A percentile compares a stretch with the other conserved stretches of the same genome.
phyloP scores from a whole-genome alignment of 2,888 invertebrate species.

The Calameuta idolon region DNA sequence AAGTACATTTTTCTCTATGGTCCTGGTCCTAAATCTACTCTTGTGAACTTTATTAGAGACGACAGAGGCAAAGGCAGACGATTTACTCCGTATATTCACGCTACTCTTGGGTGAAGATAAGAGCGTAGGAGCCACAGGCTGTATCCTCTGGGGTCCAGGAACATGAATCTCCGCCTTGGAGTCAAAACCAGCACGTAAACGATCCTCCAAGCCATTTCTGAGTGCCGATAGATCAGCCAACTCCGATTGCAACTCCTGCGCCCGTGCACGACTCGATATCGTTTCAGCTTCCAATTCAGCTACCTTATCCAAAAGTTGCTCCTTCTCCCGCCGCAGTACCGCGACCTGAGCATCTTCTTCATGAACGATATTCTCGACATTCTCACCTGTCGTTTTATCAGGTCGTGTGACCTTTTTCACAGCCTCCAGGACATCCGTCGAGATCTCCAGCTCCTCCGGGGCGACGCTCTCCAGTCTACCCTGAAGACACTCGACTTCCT shows the following conservation, averaged over 20 bases:
- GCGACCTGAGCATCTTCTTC: constrained; percentile 70
- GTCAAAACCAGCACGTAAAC: constrained; percentile 56
- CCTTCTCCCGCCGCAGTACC: constrained; percentile 78
- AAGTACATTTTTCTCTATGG: constrained; percentile 63
- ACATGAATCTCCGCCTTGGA: constrained; percentile 43
- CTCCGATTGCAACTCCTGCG: constrained; percentile 75
- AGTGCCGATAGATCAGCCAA: constrained; percentile 70
- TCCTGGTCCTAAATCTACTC: constrained; percentile 63
- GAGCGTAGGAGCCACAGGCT: constrained; percentile 41
- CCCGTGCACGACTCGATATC: constrained; percentile 75
- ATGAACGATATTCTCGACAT: constrained; percentile 56
- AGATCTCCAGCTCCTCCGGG: constrained; percentile 59
- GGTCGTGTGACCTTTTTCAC: constrained; percentile 51
- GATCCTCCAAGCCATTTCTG: constrained; percentile 61
- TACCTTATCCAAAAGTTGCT: constrained; percentile 79
- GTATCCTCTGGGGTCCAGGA: constrained; percentile 54
- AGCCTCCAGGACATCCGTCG: constrained; percentile 62
- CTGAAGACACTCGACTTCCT: constrained; percentile 78
- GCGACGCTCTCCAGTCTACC: constrained; percentile 64
- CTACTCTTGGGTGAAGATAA: constrained; percentile 47
- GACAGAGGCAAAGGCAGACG: constrained; percentile 26
- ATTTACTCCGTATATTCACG: constrained; percentile 13
- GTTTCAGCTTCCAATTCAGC: constrained; percentile 84
- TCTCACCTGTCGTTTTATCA: constrained; percentile 28
- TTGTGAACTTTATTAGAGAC: constrained; percentile 52